Base-by-base conservation (phyloP, 2,888 invertebrate species). In the Itoplectis maculator region DNA sequence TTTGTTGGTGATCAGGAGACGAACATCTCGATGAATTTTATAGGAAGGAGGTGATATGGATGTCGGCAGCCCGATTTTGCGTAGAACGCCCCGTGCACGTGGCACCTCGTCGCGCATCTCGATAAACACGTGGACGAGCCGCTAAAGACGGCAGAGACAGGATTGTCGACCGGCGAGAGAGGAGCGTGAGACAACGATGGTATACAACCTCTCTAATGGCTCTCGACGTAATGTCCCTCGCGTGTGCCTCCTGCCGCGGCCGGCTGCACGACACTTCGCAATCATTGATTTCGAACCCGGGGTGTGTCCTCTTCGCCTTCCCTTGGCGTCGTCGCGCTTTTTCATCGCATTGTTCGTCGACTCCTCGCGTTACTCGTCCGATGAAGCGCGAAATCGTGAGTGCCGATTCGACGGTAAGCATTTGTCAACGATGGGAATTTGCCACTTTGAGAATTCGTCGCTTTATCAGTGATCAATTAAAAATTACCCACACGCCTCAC, bases 131-230 rank as follows among this genome's bases (percentile, higher is more conserved):
- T 56, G 42, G 45, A 59, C 9, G n/a, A n/a, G n/a, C n/a, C n/a
- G 61, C 18, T 47, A 45, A 45, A 54, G 49, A 68, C 15, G 9
- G 59, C 15, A 15, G 77, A 15, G 77, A 56, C 37, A 49, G 73
- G 40, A 74, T 65, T 81, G 77, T 81, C 77, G 81, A 81, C 63
- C 54, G 9, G 51, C 20, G 77, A 81, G 77, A 81, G 81, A 63
- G 69, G 81, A 78, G 73, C 81, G 81, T 81, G 81, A 81, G 81
- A 81, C 81, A n/a, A 69, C 68, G 81, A 69, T 81, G 81, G 77
- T 74, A 81, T 78, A 81, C 73, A 78, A 37, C 54, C 66, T 66
- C 51, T 42, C 35, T 37, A 72, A 77, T 45, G 35, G 51, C 40
- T 47, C 61, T 59, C 76, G 56, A 66, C 63, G 69, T 45, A 65